Evolutionary conservation across 2,113 vertebrate genomes (phyloP).

Genomic region (Charina bottae): DNA sequence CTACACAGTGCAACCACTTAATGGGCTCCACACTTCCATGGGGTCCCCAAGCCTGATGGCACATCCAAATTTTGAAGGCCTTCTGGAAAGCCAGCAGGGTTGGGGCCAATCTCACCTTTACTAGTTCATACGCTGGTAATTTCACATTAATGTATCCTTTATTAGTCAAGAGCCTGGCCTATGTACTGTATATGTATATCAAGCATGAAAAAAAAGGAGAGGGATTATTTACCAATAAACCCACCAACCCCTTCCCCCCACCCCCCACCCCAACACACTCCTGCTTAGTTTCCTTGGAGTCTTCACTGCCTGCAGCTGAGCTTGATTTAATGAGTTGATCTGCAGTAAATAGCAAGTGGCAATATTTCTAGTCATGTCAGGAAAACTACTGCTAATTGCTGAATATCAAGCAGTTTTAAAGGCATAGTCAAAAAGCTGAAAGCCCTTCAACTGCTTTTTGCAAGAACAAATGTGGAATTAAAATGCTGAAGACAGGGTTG

Average conservation of each 20-base stretch:
- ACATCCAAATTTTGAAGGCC: background rate
- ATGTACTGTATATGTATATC: background rate
- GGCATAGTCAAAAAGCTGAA: background rate
- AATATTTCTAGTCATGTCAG: background rate
- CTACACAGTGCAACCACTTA: too few species aligned
- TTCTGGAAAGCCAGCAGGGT: background rate
- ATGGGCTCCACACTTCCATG: too few species aligned
- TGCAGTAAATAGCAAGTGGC: background rate
- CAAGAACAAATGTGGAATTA: background rate
- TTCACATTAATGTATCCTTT: background rate
- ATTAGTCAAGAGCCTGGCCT: background rate
- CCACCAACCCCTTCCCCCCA: background rate
- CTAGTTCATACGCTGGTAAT: background rate
- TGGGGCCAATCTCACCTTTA: background rate
- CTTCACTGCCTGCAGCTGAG: background rate
- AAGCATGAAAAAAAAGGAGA: background rate
- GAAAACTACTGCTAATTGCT: background rate
- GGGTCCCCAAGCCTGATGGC: too few species aligned
- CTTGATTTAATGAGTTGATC: background rate
- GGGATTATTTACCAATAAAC: background rate
- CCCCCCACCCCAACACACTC: background rate
- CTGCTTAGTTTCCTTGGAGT: background rate
- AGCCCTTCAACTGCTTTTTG: background rate
- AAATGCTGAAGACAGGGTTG: background rate
- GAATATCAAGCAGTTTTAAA: constrained; percentile 6